Conservation (phyloP, 1,140 invertebrate species). For the Aethina tumida region DNA sequence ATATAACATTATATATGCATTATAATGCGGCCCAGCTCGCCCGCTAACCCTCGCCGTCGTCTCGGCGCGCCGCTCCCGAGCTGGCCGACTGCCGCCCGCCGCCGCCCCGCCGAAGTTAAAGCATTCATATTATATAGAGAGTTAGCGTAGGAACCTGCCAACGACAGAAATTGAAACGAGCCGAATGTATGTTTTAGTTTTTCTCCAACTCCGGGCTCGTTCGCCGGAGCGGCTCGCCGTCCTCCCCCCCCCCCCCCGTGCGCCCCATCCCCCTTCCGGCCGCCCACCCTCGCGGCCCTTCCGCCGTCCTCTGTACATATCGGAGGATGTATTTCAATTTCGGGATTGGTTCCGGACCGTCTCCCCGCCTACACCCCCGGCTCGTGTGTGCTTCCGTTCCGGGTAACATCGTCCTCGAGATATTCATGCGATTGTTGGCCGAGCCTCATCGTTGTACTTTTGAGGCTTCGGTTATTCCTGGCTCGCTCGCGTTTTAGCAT, state of each 20-base stretch:
- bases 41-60: constrained; percentile 14
- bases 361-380: too few relatives aligned
- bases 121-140: constrained; percentile 38
- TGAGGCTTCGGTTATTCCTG: too few relatives aligned
- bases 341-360: too few relatives aligned
- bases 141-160: constrained; percentile 37
- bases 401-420: too few relatives aligned
- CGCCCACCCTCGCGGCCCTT: neutral
- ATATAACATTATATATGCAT: constrained; percentile 38
- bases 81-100: constrained; percentile 25
- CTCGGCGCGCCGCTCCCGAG: constrained; percentile 19
- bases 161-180: constrained; percentile 36
- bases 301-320: constrained; percentile 2
- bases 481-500: too few relatives aligned
- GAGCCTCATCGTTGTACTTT: too few relatives aligned
- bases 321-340: neutral
- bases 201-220: constrained; percentile 18
- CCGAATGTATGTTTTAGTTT: constrained; percentile 36
- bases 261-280: constrained; percentile 9
- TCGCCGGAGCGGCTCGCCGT: neutral
- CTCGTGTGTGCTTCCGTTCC: too few relatives aligned
- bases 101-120: constrained; percentile 31
- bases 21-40: constrained; percentile 30
- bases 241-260: constrained; percentile 6
- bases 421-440: too few relatives aligned